Evolutionary conservation across 1,140 invertebrate genomes (phyloP), one percentile per base, ranked within the genome.

Genomic region (Zaprionus nigranus): DNA sequence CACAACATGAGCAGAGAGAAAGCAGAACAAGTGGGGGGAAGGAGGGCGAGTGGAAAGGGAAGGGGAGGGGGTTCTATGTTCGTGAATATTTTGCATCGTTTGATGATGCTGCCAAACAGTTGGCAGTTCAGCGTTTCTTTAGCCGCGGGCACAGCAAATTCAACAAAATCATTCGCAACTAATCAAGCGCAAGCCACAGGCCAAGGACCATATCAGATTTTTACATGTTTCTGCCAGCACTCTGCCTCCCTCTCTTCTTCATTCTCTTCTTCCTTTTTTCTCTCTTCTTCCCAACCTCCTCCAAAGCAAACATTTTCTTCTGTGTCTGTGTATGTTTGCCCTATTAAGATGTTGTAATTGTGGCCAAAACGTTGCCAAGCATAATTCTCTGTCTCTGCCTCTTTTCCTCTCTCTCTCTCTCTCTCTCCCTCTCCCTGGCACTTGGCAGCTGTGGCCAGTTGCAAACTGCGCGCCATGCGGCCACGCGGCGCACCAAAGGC

Each of bases 301-400:
- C 9, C 30, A 34, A 9, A 3, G 9, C 30, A 34, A 34, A 34
- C 30, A 34, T 34, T 34, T 34, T 2, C 30, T 9, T 34, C 9
- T 34, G 30, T 3, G 30, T 34, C 9, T 34, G 30, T 34, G 46
- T 66, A 58, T 11, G 56, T 60, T 69, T 66, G 53, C 70, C 75
- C 67, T 62, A 86, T 86, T 86, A 85, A 79, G 82, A 86, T 79
- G 82, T 82, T 86, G 83, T 85, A 85, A 85, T 85, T 85, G 82
- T 85, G 82, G 82, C 79, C 79, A 73, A 79, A 86, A 49, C 62
- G 72, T 64, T 85, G 82, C 83, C 82, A 85, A 85, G 83, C 76
- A 82, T 79, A 76, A 79, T 75, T 63, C 56, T 20, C 40, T 56
- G 43, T 49, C 58, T n/a, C 15, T 3, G 17, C 24, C 51, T 49